phyloP scores from a whole-genome alignment of 2,113 vertebrate genomes.

The Lepisosteus oculatus region DNA sequence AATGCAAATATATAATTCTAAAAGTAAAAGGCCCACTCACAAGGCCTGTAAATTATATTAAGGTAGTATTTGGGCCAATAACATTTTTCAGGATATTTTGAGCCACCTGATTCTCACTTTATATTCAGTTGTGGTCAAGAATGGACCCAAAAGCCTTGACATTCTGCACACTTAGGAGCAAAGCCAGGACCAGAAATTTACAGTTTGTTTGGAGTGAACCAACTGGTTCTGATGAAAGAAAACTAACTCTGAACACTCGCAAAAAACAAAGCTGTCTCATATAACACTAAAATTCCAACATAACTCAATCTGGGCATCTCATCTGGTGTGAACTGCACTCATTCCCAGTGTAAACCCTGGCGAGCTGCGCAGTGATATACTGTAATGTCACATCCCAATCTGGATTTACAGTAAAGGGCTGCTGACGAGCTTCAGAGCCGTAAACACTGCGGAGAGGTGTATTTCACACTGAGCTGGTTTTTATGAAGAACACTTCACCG shows the following conservation, averaged over 20 bases:
- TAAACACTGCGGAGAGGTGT: conserved; percentile 97
- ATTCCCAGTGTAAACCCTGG: conserved; percentile 78
- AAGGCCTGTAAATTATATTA: no score
- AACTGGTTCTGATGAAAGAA: conserved; percentile 40
- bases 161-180: not conserved
- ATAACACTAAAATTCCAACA: conserved; percentile 88
- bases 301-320: conserved; percentile 95
- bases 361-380: conserved; percentile 88
- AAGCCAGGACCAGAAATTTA: not conserved
- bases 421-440: conserved; percentile 96
- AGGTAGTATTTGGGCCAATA: no score
- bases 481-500: conserved; percentile 99
- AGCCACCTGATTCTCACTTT: no score
- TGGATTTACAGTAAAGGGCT: conserved; percentile 96
- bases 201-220: conserved; percentile 32
- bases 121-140: no score
- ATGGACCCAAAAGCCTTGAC: not conserved
- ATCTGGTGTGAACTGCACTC: conserved; percentile 84
- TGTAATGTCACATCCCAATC: conserved; percentile 93
- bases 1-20: no score
- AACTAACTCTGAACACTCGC: conserved; percentile 77
- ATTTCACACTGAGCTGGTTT: conserved; percentile 99
- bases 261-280: conserved; percentile 82
- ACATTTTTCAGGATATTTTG: no score
- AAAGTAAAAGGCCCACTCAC: no score